Conservation (phyloP, 2,888 invertebrate genomes). For the Pollenia labialis region DNA sequence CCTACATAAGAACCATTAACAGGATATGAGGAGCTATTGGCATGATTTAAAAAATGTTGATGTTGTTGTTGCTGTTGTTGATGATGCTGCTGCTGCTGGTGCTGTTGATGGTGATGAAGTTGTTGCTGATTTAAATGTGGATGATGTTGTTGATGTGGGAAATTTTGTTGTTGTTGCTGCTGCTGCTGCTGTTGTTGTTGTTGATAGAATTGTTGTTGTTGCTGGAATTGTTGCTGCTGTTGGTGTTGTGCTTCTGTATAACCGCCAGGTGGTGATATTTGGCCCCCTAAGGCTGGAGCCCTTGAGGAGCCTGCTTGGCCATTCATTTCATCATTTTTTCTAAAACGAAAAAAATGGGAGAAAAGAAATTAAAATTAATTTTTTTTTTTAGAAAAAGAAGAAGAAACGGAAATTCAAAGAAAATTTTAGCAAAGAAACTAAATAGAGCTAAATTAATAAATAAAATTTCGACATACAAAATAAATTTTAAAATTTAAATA, state of each 20-base stretch:
- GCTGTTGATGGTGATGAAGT: constrained; percentile 76
- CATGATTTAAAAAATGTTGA: constrained; percentile 71
- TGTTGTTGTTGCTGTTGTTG: constrained; percentile 74
- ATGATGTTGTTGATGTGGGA: constrained; percentile 78
- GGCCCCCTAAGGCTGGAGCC: constrained; percentile 85
- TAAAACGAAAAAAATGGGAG: constrained; percentile 74
- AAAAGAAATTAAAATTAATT: not conserved
- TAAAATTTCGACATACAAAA: not conserved
- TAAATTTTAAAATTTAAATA: not conserved
- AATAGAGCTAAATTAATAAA: constrained; percentile 4
- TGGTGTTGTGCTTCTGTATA: constrained; percentile 77
- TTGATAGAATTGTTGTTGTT: constrained; percentile 77
- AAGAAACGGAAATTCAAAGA: not conserved
- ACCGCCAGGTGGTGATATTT: constrained; percentile 84
- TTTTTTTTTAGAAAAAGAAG: not conserved
- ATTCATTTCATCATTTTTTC: constrained; percentile 85
- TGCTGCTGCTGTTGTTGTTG: constrained; percentile 72
- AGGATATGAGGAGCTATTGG: constrained; percentile 60
- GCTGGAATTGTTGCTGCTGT: constrained; percentile 76
- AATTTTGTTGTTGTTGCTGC: constrained; percentile 77
- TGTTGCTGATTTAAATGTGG: constrained; percentile 76
- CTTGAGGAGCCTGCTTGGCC: constrained; percentile 85
- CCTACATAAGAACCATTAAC: constrained; percentile 77
- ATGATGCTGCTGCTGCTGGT: constrained; percentile 76
- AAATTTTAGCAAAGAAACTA: not conserved